These are phyloP conservation scores for Ovis canadensis DNA, from an alignment of 2,113 vertebrate species.

Conservation along the genomic window DNA sequence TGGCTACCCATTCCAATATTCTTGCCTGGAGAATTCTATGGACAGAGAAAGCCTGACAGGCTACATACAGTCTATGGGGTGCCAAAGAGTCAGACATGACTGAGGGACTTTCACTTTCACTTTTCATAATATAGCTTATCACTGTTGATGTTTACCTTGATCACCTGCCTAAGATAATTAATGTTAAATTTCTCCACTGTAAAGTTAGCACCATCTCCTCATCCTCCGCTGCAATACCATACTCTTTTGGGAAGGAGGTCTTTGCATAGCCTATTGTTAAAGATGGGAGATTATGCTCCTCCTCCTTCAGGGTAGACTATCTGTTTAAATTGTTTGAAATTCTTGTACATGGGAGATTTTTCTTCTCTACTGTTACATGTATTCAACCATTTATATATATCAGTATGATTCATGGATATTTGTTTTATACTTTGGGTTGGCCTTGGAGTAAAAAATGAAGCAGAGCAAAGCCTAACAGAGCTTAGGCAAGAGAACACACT, in stretches of 20 bases:
- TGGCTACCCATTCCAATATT: neutral
- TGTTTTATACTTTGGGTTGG: neutral
- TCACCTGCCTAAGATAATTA: neutral
- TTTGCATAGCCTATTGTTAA: neutral
- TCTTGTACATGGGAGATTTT: neutral
- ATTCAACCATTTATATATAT: neutral
- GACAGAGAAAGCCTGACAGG: neutral
- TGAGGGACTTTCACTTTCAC: neutral
- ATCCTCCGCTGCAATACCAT: neutral
- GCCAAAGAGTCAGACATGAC: accelerated
- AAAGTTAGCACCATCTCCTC: neutral
- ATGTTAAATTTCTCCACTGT: neutral
- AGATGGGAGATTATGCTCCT: neutral
- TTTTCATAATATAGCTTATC: neutral
- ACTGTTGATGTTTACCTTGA: neutral
- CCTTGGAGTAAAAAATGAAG: neutral
- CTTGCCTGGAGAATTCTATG: neutral
- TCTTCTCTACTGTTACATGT: neutral
- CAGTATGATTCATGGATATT: neutral
- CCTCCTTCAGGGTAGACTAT: neutral
- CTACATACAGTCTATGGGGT: neutral
- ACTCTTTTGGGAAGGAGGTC: neutral
- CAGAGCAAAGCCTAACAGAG: neutral
- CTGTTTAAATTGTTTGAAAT: neutral
- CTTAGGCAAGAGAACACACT: neutral